Base-by-base conservation (phyloP, 2,113 vertebrate species). In the Crocuta crocuta region DNA sequence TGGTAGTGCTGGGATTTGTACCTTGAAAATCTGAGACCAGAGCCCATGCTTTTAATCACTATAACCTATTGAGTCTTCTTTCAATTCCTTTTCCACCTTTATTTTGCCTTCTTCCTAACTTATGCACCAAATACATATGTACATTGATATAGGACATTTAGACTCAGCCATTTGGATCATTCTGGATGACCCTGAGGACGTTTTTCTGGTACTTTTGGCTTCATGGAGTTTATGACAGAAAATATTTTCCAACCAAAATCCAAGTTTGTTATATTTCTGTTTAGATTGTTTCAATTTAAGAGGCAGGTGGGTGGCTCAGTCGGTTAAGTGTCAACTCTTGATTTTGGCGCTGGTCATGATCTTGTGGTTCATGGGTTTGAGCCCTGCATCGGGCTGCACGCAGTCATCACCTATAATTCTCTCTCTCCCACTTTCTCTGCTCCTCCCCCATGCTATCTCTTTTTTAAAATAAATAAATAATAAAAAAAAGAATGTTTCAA, bases 261-360 rank as follows among this genome's bases (percentile, higher is more conserved):
- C 11, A 80, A 35, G 17, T 43, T 73, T 28, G 21, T 92, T 84
- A n/a, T 94, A 58, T 84, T 76, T 95, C 5, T 68, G 23, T 43
- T 84, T 71, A 71, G 35, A 71, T 78, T 53, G 43, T 65, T 91
- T 71, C 50, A 71, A 82, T 87, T 91, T 76, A 73, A 94, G 83
- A 21, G 21, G 58, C 58, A 61, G 6, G 17, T 61, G 58, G 21
- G 58, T 61, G 58, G 58, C 58, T 61, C 58, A 61, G 21, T 61
- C 23, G 58, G 21, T 61, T 61, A 61, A 61, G 8, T 9, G 21
- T 61, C 58, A 61, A 23, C 21, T 61, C 58, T 61, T 61, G 58
- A 21, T 61, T 61, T 61, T 23, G 21, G 58, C 21, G 24, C 58
- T 23, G 58, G 58, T 21, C 58, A 23, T 58, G 58, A 61, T 61